Percentiles rank a stretch among this genome's conserved stretches.
Evolutionary conservation across 2,797 vertebrate genomes (phyloP).

Genomic region (Enteromius anoplus): DNA sequence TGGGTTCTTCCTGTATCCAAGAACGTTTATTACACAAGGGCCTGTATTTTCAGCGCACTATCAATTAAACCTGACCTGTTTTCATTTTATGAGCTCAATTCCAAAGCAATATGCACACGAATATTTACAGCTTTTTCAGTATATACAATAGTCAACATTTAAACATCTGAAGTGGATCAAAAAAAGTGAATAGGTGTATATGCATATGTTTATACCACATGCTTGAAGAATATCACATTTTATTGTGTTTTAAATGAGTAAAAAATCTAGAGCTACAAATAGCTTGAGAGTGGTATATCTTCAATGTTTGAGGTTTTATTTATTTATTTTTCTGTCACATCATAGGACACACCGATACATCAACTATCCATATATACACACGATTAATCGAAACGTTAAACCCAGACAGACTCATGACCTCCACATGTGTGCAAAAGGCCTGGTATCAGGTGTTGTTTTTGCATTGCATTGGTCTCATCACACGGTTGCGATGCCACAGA

Average conservation of each 20-base stretch:
- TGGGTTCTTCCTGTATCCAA: not conserved
- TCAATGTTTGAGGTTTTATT: too few species aligned
- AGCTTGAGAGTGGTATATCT: too few species aligned
- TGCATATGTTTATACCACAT: too few species aligned
- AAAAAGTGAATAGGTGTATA: too few species aligned
- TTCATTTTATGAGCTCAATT: not conserved
- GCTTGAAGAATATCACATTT: too few species aligned
- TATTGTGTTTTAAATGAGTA: too few species aligned
- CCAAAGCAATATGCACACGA: not conserved
- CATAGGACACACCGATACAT: too few species aligned
- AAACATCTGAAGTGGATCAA: too few species aligned
- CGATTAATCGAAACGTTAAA: not conserved
- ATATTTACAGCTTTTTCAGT: not conserved
- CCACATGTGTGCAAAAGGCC: not conserved
- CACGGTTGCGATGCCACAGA: not conserved
- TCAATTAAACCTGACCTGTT: constrained; percentile 11
- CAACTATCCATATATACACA: too few species aligned
- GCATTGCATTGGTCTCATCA: not conserved
- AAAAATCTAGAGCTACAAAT: too few species aligned
- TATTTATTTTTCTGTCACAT: too few species aligned
- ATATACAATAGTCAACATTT: too few species aligned
- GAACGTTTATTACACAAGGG: not conserved
- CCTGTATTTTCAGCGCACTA: constrained; percentile 9
- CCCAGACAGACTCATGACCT: constrained; percentile 2
- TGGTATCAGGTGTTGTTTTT: constrained; percentile 30